Evolutionary conservation across 1,140 invertebrate genomes (phyloP).

Genomic region (Zaprionus camerounensis): DNA sequence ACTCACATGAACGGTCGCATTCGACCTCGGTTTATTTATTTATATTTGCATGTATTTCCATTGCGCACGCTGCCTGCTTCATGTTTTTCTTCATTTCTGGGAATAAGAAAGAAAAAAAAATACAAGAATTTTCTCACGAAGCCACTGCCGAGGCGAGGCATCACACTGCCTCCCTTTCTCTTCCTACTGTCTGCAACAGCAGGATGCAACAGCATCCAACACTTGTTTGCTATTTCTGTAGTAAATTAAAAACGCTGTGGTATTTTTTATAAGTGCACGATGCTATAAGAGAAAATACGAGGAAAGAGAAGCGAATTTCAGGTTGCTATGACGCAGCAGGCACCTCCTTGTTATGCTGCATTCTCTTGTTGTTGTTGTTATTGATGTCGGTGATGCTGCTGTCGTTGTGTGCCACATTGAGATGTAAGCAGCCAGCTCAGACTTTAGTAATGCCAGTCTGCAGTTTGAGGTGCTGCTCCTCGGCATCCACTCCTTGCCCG

Average conservation of each 20-base stretch:
- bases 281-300: conserved; percentile 27
- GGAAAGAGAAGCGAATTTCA: conserved; percentile 22
- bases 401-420: conserved; percentile 40
- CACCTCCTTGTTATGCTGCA: conserved; percentile 59
- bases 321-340: conserved; percentile 40
- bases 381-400: conserved; percentile 14
- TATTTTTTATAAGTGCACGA: conserved; percentile 59
- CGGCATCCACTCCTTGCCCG: not conserved
- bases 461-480: conserved; percentile 23
- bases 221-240: conserved; percentile 69
- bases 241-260: conserved; percentile 78
- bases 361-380: conserved; percentile 8
- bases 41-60: conserved; percentile 66
- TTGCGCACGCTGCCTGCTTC: not conserved
- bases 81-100: conserved; percentile 61
- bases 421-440: conserved; percentile 7
- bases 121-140: conserved; percentile 59
- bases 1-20: conserved; percentile 53
- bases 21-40: conserved; percentile 82
- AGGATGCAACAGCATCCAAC: conserved; percentile 23
- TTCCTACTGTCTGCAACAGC: not conserved
- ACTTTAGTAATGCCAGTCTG: conserved; percentile 8
- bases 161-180: not conserved
- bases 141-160: conserved; percentile 22
- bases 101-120: conserved; percentile 54